Conservation (phyloP, 2,797 vertebrate species). For the Mormyrops boulengeri region DNA sequence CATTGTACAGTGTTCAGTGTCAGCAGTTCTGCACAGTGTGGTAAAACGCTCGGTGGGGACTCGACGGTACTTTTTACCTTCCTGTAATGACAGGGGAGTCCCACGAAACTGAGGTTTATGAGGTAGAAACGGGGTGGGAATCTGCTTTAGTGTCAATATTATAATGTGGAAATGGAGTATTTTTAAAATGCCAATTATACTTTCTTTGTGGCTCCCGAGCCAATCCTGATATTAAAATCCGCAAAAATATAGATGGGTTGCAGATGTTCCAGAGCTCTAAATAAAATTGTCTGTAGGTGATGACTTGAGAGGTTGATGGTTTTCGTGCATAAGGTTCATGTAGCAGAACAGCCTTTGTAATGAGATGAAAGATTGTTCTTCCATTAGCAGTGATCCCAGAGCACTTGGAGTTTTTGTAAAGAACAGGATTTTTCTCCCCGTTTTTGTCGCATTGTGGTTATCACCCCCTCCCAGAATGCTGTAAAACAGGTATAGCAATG, state of each 20-base stretch:
- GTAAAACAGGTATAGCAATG: conserved; percentile 9
- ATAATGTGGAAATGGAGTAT: background rate
- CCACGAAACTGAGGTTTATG: background rate
- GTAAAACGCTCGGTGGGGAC: background rate
- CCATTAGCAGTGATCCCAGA: background rate
- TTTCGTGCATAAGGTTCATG: background rate
- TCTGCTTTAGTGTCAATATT: background rate
- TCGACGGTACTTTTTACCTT: background rate
- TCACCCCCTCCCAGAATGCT: background rate
- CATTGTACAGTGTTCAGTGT: background rate
- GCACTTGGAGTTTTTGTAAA: background rate
- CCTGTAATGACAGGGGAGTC: background rate
- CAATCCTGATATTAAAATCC: background rate
- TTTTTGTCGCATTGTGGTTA: background rate
- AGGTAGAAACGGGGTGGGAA: background rate
- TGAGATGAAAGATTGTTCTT: background rate
- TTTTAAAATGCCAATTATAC: background rate
- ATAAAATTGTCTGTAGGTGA: background rate
- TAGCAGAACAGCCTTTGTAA: background rate
- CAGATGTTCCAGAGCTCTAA: background rate
- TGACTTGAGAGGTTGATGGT: background rate
- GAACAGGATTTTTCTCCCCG: background rate
- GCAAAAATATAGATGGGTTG: background rate
- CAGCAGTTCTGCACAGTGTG: background rate
- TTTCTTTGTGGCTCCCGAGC: background rate